Evolutionary conservation across 2,113 vertebrate genomes (phyloP), one percentile per base, ranked within the genome.

Genomic region (Xyliphius kryptos): DNA sequence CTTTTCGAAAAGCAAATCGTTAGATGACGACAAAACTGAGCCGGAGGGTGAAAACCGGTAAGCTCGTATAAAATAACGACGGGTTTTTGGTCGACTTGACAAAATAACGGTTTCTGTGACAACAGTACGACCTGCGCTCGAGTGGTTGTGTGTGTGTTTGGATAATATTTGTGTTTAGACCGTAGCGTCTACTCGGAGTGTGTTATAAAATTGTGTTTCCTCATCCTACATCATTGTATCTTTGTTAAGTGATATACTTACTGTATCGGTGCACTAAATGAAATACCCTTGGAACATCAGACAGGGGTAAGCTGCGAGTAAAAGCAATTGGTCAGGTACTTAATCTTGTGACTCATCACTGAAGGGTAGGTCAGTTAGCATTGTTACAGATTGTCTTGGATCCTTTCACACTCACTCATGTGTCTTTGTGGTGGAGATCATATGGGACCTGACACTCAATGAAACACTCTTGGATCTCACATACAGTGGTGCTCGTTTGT

Each of bases 1-100:
- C 1, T 78, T 78, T 38, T 71, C 65, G 37, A 70, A 61, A 48
- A 72, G 48, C 53, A 76, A 63, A 48, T 61, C 76, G 1, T 38
- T 52, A 54, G 71, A 73, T 3, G 48, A 50, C 6, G 70, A 70
- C 61, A 63, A 52, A 40, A 21, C 21, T 10, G 66, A 44, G 13
- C 48, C 10, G 12, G 59, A 61, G 20, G 5, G 40, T 13, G 60
- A 46, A 5, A 36, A 20, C 40, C 37, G 63, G 74, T 75, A 20
- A 21, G 53, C 17, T 52, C 5, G 1, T 3, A 32, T 13, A 9
- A 38, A 0, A n/a, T 38, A 13, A 3, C n/a, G 13, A 13, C 32
- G 12, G 2, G 3, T 5, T 37, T 17, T 1, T 1, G 9, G 8
- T 11, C 4, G 1, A 17, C 12, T 12, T 14, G 16, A n/a, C n/a